Evolutionary conservation across 2,888 invertebrate genomes (phyloP).

Genomic region (Protophormia terraenovae): DNA sequence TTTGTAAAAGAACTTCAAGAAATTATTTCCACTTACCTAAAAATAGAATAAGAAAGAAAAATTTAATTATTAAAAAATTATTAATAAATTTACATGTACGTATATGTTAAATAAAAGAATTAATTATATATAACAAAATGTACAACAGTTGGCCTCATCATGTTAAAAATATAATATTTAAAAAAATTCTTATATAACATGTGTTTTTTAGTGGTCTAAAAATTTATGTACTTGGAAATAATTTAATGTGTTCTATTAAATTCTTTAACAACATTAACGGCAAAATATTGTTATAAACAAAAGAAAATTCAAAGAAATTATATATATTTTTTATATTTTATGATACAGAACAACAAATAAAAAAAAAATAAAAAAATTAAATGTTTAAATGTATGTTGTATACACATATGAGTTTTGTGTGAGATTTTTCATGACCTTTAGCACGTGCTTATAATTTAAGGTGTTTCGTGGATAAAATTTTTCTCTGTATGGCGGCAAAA

Average conservation of each 20-base stretch:
- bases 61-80: not conserved
- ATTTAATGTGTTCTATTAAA: conserved; percentile 5
- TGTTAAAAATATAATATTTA: not conserved
- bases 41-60: not conserved
- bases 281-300: not conserved
- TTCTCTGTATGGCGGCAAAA: conserved; percentile 1
- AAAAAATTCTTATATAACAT: not conserved
- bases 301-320: not conserved
- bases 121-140: too few species aligned
- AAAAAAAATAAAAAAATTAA: not conserved
- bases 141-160: not conserved
- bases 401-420: not conserved
- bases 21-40: not conserved
- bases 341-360: not conserved
- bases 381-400: not conserved
- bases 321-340: conserved; percentile 15
- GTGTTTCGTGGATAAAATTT: conserved; percentile 35
- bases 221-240: not conserved
- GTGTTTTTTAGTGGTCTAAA: not conserved
- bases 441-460: conserved; percentile 54
- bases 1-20: not conserved
- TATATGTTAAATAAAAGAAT: too few species aligned
- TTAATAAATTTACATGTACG: too few species aligned
- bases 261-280: conserved; percentile 1
- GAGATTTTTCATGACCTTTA: conserved; percentile 45